Base-by-base conservation (phyloP, 2,797 vertebrate species). In the Onychomys torridus region DNA sequence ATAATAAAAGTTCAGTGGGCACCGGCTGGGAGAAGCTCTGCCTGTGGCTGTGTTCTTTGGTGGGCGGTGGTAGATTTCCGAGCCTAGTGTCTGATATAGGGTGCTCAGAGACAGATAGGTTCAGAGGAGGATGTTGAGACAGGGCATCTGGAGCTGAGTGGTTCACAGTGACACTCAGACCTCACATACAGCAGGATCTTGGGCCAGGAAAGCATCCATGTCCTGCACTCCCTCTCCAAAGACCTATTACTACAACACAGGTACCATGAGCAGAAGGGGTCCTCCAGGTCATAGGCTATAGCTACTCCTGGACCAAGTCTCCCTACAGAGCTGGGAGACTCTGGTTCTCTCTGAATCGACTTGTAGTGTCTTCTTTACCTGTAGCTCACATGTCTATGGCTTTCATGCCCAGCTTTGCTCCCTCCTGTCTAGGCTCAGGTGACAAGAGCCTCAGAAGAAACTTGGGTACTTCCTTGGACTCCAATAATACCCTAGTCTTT, bases 131-230 rank as follows among this genome's bases (percentile, higher is more conserved):
- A 2, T 1, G 57, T 25, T 2, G 10, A 23, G 10, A 0, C 0
- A n/a, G 0, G 0, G 3, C 12, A 29, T 21, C 83, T 46, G 6
- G 46, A 52, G 19, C 21, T 2, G 17, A 29, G 46, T 4, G 0
- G 4, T 21, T 49, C 52, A 19, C 2, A 21, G 3, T 2, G 14
- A 52, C 0, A 27, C 9, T 0, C 12, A 29, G 19, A 49, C 3
- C 27, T 13, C 12, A 17, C 23, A 11, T 2, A 8, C 1, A 25
- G 40, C 19, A 9, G 23, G 9, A 37, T 2, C 19, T 9, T 61
- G 5, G 32, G 11, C 4, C 29, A 1, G 0, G 1, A 43, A 4
- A 25, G 12, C 5, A 1, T 13, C 14, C 12, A 1, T 4, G n/a
- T 32, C 14, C 0, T 1, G 2, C 25, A 4, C 0, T 6, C 2